Percentiles rank a stretch among this genome's conserved stretches.
phyloP scores from a whole-genome alignment of 2,113 vertebrate genomes.

The Embiotoca jacksoni region DNA sequence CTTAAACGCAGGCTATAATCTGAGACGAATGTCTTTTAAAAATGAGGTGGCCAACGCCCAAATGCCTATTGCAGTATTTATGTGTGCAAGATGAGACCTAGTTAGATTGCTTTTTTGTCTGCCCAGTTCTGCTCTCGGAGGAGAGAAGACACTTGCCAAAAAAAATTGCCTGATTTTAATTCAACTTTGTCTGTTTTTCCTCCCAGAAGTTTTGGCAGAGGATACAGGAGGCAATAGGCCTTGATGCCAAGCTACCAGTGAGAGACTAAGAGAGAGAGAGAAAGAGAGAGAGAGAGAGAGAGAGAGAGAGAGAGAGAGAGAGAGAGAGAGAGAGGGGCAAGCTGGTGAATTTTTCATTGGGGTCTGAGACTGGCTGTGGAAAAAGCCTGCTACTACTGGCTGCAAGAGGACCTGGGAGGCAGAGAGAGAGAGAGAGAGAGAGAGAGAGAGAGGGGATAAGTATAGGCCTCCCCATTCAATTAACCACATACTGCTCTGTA shows the following conservation, averaged over 20 bases:
- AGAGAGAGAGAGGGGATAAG: conserved; percentile 10
- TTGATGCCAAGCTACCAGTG: conserved; percentile 54
- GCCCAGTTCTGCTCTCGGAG: conserved; percentile 55
- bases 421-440: conserved; percentile 16
- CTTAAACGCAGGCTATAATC: conserved; percentile 47
- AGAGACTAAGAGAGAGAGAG: not conserved
- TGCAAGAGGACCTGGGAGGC: conserved; percentile 43
- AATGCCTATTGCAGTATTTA: conserved; percentile 70
- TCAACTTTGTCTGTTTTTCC: conserved; percentile 58
- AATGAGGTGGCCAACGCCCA: conserved; percentile 35
- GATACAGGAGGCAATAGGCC: conserved; percentile 19
- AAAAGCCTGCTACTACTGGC: conserved; percentile 45
- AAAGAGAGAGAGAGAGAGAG: not conserved
- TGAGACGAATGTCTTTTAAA: conserved; percentile 44
- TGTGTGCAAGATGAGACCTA: conserved; percentile 62
- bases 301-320: not conserved
- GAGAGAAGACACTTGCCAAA: conserved; percentile 43
- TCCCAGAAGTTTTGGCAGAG: conserved; percentile 53
- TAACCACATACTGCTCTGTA: conserved; percentile 65
- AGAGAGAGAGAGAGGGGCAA: conserved; percentile 5
- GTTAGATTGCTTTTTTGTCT: conserved; percentile 62
- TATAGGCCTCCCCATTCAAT: conserved; percentile 42
- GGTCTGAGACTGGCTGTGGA: conserved; percentile 28
- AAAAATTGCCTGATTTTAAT: conserved; percentile 60
- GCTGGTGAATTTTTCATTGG: conserved; percentile 47